These are phyloP conservation scores for Rhombomys opimus DNA, from an alignment of 2,113 vertebrate genomes.

Conservation along the genomic window DNA sequence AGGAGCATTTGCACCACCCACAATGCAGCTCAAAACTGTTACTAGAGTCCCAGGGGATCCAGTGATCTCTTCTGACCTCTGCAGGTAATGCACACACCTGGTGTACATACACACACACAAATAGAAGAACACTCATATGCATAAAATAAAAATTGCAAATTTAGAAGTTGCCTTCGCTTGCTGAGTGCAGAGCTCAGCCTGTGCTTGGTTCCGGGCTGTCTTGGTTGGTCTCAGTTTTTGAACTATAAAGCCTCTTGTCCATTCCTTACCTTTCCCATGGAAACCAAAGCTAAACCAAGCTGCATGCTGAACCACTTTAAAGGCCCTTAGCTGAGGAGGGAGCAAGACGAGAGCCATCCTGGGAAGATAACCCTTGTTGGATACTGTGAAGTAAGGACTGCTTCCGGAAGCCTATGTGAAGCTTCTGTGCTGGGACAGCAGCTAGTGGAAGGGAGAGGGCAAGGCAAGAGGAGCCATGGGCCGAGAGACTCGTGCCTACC, in stretches of 20 bases:
- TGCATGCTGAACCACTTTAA: background rate
- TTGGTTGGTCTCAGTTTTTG: background rate
- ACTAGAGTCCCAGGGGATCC: background rate
- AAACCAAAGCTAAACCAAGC: background rate
- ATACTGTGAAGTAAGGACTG: too few relatives aligned
- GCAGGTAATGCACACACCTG: background rate
- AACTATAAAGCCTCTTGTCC: background rate
- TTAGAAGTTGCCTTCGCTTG: background rate
- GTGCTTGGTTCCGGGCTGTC: background rate
- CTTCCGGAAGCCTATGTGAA: background rate
- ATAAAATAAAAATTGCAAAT: background rate
- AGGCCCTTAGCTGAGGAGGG: constrained; percentile 10
- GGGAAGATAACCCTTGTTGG: background rate
- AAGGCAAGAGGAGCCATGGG: background rate
- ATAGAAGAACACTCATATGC: background rate
- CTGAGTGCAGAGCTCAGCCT: background rate
- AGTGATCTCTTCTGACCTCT: background rate
- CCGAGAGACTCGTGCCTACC: background rate
- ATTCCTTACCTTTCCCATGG: background rate
- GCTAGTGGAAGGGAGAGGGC: background rate
- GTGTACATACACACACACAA: background rate
- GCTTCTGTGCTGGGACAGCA: background rate
- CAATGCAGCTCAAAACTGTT: background rate
- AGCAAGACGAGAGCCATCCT: background rate
- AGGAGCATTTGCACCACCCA: background rate